Percentiles rank a stretch among this genome's conserved stretches.
phyloP scores from a whole-genome alignment of 2,888 invertebrate genomes.

The Adela reaumurella region DNA sequence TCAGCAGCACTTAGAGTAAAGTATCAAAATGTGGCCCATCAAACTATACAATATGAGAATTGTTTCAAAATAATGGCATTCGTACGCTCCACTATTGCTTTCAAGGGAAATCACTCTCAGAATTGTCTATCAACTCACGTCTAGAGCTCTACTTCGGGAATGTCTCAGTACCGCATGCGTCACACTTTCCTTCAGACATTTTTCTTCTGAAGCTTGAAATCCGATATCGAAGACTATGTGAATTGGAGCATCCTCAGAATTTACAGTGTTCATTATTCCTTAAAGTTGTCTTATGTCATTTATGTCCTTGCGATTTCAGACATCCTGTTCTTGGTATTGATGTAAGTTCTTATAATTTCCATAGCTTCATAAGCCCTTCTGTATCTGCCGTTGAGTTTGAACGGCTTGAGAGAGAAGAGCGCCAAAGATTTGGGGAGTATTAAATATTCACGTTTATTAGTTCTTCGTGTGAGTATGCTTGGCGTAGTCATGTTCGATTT shows the following conservation, averaged over 20 bases:
- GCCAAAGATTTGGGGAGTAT: slow-evolving; percentile 46
- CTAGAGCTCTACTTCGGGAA: slow-evolving; percentile 20
- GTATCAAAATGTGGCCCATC: too few species aligned
- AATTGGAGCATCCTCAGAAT: too few species aligned
- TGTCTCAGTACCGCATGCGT: slow-evolving; percentile 2
- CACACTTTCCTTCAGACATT: too few species aligned
- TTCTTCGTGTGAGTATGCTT: slow-evolving; percentile 38
- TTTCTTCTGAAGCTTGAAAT: too few species aligned
- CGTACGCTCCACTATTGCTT: slow-evolving; percentile 51
- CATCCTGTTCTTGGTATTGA: too few species aligned
- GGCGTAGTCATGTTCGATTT: slow-evolving; percentile 25
- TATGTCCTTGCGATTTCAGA: too few species aligned
- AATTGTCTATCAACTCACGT: slow-evolving; percentile 39
- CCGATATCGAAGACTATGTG: too few species aligned
- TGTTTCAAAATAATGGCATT: slow-evolving; percentile 54
- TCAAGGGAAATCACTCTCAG: slow-evolving; percentile 53
- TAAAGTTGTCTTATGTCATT: too few species aligned
- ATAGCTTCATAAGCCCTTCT: slow-evolving; percentile 47
- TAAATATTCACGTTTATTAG: slow-evolving; percentile 56
- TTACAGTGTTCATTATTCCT: too few species aligned
- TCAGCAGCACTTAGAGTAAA: too few species aligned
- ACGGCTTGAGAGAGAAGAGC: slow-evolving; percentile 18
- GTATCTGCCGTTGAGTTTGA: slow-evolving; percentile 28
- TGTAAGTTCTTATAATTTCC: slow-evolving; percentile 12
- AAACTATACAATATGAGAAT: slow-evolving; percentile 24